Evolutionary conservation across 2,113 vertebrate species (phyloP).

Genomic region (Henicopernis longicauda): DNA sequence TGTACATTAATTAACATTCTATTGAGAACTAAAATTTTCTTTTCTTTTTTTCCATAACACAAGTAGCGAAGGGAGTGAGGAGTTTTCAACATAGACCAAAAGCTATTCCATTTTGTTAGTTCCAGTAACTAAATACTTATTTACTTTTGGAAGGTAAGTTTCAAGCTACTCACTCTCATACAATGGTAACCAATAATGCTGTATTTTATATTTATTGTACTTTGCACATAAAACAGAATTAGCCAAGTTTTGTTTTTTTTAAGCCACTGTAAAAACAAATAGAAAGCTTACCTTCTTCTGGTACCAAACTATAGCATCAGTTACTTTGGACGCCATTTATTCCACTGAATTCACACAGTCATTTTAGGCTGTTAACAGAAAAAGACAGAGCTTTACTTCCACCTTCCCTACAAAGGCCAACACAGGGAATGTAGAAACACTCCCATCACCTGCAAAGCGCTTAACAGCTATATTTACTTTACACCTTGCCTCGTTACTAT

Average conservation of each 20-base stretch:
- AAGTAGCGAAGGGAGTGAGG: not conserved
- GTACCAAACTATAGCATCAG: constrained; percentile 99
- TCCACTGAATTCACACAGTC: constrained; percentile 81
- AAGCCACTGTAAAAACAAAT: not conserved
- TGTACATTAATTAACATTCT: not conserved
- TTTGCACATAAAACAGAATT: not conserved
- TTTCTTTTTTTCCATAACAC: not conserved
- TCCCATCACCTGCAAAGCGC: constrained; percentile 49
- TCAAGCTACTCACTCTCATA: not conserved
- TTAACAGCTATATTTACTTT: constrained; percentile 48
- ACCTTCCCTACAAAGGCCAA: not conserved
- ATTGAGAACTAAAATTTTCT: not conserved
- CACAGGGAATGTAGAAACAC: not conserved
- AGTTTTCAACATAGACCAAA: not conserved
- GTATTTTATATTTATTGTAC: not conserved
- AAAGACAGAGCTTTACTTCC: constrained; percentile 63
- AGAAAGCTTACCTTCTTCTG: constrained; percentile 95
- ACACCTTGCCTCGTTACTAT: constrained; percentile 62
- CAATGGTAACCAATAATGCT: not conserved
- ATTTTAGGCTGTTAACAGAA: constrained; percentile 89
- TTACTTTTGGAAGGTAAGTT: not conserved
- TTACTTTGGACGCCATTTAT: constrained; percentile 99
- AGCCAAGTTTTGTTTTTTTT: not conserved
- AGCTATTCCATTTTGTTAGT: not conserved
- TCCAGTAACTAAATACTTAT: not conserved